Percentiles rank a stretch among this genome's conserved stretches.
Evolutionary conservation across 2,888 invertebrate genomes (phyloP).

Genomic region (Xiphydria camelus): DNA sequence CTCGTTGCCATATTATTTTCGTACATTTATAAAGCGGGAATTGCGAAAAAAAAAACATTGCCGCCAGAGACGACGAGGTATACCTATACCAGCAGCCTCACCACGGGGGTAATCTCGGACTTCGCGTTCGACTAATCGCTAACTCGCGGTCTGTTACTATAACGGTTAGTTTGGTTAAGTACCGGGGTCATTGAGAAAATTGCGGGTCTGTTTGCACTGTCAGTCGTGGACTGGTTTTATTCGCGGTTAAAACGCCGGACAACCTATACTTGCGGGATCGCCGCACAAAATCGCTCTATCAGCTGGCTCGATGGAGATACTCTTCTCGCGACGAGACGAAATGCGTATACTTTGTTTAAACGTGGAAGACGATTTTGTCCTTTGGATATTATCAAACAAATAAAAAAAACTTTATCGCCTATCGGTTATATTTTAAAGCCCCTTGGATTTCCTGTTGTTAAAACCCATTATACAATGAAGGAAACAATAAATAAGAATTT

Average conservation of each 20-base stretch:
- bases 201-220: constrained; percentile 57
- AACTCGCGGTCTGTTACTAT: constrained; percentile 39
- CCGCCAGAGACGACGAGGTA: constrained; percentile 20
- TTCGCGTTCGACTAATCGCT: constrained; percentile 35
- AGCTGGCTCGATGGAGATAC: too few species aligned
- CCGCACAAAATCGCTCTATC: constrained; percentile 52
- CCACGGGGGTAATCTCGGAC: constrained; percentile 9
- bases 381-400: too few species aligned
- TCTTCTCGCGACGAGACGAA: too few species aligned
- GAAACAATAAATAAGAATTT: too few species aligned
- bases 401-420: too few species aligned
- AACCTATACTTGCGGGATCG: constrained; percentile 49
- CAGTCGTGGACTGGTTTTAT: constrained; percentile 54
- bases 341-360: too few species aligned
- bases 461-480: too few species aligned
- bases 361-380: too few species aligned
- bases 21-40: too few species aligned
- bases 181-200: constrained; percentile 55
- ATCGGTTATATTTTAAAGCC: too few species aligned
- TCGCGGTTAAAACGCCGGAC: constrained; percentile 49
- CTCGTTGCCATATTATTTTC: too few species aligned
- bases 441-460: too few species aligned
- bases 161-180: constrained; percentile 51
- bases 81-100: constrained; percentile 20
- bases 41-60: constrained; percentile 15